Conservation (phyloP, 1,140 invertebrate genomes). For the Listronotus bonariensis region DNA sequence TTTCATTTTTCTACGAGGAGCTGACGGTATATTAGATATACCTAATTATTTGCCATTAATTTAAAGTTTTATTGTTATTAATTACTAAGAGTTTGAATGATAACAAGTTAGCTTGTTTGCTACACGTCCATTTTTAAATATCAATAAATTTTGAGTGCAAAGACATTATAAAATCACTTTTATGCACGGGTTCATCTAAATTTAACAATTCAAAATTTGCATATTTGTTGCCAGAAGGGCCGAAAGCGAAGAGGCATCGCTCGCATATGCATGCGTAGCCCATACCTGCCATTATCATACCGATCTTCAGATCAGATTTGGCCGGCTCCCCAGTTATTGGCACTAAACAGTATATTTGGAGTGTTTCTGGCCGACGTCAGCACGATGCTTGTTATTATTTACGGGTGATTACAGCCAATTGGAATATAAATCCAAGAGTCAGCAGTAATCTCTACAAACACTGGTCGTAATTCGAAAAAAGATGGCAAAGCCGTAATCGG, state of each 20-base stretch:
- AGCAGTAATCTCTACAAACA: too few species aligned
- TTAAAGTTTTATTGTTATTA: too few species aligned
- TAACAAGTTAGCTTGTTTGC: too few species aligned
- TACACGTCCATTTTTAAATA: too few species aligned
- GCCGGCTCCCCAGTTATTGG: conserved; percentile 29
- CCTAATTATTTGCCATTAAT: too few species aligned
- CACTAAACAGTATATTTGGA: conserved; percentile 31
- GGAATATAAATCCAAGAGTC: conserved; percentile 17
- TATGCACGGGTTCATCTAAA: conserved; percentile 12
- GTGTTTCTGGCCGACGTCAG: conserved; percentile 28
- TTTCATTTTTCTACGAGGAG: too few species aligned
- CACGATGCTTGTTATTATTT: conserved; percentile 28
- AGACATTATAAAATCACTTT: too few species aligned
- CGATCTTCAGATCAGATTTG: conserved; percentile 32
- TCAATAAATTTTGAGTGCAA: too few species aligned
- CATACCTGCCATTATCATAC: conserved; percentile 32
- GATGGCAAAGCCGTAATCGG: too few species aligned
- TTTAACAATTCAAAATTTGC: conserved; percentile 26
- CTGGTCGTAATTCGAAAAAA: too few species aligned
- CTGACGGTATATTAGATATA: too few species aligned
- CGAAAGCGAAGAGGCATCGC: background rate
- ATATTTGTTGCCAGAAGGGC: conserved; percentile 13
- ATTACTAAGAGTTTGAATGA: too few species aligned
- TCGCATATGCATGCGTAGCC: conserved; percentile 19
- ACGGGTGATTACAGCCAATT: conserved; percentile 26